Percentiles rank a stretch among this genome's conserved stretches.
phyloP scores from a whole-genome alignment of 2,113 vertebrate species.

The Pitta sordida region DNA sequence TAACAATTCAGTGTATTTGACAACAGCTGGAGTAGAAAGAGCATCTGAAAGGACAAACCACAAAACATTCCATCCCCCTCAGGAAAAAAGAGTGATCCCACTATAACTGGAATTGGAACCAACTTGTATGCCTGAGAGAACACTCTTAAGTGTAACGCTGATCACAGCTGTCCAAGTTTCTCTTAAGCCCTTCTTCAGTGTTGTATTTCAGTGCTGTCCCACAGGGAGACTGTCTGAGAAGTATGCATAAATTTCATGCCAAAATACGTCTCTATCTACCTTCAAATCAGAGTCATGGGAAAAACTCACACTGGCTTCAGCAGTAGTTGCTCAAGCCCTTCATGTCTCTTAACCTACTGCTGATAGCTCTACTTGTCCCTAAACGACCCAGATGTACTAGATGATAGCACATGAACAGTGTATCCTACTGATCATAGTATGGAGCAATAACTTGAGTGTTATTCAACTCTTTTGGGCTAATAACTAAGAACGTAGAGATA shows the following conservation, averaged over 20 bases:
- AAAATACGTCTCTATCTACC: neutral
- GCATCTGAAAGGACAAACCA: neutral
- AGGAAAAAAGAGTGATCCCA: neutral
- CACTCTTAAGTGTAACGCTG: neutral
- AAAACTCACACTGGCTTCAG: neutral
- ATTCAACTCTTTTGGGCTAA: neutral
- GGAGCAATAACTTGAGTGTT: neutral
- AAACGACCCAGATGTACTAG: neutral
- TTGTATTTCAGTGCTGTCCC: neutral
- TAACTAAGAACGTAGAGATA: neutral
- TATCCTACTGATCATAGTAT: neutral
- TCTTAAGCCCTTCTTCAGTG: neutral
- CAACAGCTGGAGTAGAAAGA: neutral
- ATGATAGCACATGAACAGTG: neutral
- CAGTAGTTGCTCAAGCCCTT: neutral
- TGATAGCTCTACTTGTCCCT: neutral
- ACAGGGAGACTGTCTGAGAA: neutral
- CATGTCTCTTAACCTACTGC: neutral
- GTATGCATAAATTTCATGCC: neutral
- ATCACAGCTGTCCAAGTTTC: neutral
- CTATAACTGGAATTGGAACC: neutral
- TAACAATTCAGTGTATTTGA: neutral
- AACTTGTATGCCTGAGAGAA: neutral
- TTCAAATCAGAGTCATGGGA: conserved; percentile 4
- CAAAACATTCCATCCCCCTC: neutral